A percentile compares a stretch with the other conserved stretches of the same genome.
These are phyloP conservation scores for Tetramorium bicarinatum DNA, from an alignment of 2,888 invertebrate species.

Conservation along the genomic window DNA sequence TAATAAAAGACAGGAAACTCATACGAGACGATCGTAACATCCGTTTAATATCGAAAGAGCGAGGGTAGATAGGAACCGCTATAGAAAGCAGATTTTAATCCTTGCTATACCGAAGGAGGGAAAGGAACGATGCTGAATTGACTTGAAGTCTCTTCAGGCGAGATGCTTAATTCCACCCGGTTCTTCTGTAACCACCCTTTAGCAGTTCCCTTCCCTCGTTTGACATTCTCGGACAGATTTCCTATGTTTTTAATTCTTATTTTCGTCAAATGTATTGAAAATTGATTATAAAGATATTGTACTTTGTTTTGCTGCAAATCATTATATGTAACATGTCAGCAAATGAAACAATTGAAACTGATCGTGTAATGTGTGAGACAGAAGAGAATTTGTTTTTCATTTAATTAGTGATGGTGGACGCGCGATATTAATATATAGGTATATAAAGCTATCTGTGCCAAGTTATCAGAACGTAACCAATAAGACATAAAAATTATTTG, in stretches of 20 bases:
- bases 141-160: slow-evolving; percentile 86
- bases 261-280: slow-evolving; percentile 73
- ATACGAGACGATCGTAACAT: slow-evolving; percentile 76
- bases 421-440: too few species aligned
- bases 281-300: slow-evolving; percentile 71
- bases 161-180: slow-evolving; percentile 85
- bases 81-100: slow-evolving; percentile 86
- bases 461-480: too few species aligned
- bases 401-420: neutral
- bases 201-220: slow-evolving; percentile 69
- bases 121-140: slow-evolving; percentile 83
- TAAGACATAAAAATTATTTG: too few species aligned
- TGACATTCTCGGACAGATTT: slow-evolving; percentile 80
- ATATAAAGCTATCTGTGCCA: too few species aligned
- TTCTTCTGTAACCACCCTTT: slow-evolving; percentile 79
- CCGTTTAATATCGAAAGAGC: slow-evolving; percentile 80
- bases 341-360: neutral
- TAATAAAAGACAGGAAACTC: neutral
- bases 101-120: slow-evolving; percentile 82
- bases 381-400: neutral
- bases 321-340: neutral
- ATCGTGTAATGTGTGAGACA: neutral
- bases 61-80: slow-evolving; percentile 73
- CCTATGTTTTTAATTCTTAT: slow-evolving; percentile 80
- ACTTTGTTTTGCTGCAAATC: neutral